Base-by-base conservation (phyloP, 2,113 vertebrate genomes). In the Dryoscopus gambensis region DNA sequence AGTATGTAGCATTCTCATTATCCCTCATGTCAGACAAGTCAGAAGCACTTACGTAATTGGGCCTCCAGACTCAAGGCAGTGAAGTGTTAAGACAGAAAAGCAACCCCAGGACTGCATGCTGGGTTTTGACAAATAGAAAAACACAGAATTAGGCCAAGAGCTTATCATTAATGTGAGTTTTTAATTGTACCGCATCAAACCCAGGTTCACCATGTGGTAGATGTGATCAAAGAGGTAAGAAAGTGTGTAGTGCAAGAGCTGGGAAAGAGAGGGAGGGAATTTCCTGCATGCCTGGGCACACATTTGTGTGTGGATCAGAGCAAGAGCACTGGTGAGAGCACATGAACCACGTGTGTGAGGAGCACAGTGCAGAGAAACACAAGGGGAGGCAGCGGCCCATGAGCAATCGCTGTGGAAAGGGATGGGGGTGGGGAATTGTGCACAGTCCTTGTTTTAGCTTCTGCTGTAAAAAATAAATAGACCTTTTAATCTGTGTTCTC, bases 1-100 rank as follows among this genome's bases (percentile, higher is more conserved):
- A 35, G 70, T 74, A 90, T 27, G 76, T 15, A 60, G 85, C 90
- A 91, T 74, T 89, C 89, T 94, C 89, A 85, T 96, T 96, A 95
- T 90, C 78, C 94, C 89, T 93, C 82, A 64, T 35, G 90, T 94
- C 94, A 95, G 93, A 59, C 93, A 76, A 93, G 94, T 97, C 95
- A 96, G 94, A 96, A 97, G 90, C 69, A 77, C 82, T 89, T 96
- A 90, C 18, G 10, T 96, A 97, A 97, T 91, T 97, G 97, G 95
- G 92, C 92, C 89, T 91, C 89, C 55, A 87, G 82, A 94, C 89
- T 84, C 91, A 27, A 90, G 97, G 93, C 95, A 96, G 60, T 63
- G 92, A 95, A 96, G 95, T 96, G 96, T 97, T 93, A 97, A 96
- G 96, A 94, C 67, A 65, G 46, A 91, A 91, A 65, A 80, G 89